Evolutionary conservation across 2,888 invertebrate species (phyloP), one percentile per base, ranked within the genome.

Genomic region (Cosmia trapezina): DNA sequence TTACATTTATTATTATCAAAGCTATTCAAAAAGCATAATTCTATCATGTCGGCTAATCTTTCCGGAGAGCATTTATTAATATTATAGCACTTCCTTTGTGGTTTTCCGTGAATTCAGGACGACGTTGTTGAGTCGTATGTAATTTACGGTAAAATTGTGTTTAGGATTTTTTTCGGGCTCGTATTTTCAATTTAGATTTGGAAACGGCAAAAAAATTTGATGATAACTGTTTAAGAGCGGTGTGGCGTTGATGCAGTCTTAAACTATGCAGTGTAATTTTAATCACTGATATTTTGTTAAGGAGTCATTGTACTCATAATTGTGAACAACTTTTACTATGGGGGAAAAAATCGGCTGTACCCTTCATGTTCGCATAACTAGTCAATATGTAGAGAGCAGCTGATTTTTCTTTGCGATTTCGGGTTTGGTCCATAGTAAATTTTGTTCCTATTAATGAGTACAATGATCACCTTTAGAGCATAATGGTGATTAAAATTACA

Each of bases 1-100:
- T 83, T 85, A n/a, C 82, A 85, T 87, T 85, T 84, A 84, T 80
- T 84, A 83, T 85, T 84, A 84, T 85, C 85, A 85, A 88, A 87
- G 85, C 81, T 85, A 86, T 88, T 84, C 83, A 84, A 85, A 87
- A 88, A 80, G 83, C 85, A 86, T 87, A 83, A 82, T 86, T 87
- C 84, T 76, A 81, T 83, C 70, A 78, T 79, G 79, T 62, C 73
- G 43, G 49, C 67, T 83, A 81, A 86, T 86, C 80, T 75, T 77
- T 86, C 74, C 81, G 68, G 76, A 63, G 73, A 47, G 65, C 68
- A 70, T 72, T 77, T 77, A 73, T 86, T 73, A 81, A 86, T 86
- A 83, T 82, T 76, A 73, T 61, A 86, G 70, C 65, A 80, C 62
- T 76, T 79, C 81, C 83, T 69, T 63, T 53, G 80, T 73, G 73